phyloP scores from a whole-genome alignment of 2,113 vertebrate genomes.

The Calypte anna region DNA sequence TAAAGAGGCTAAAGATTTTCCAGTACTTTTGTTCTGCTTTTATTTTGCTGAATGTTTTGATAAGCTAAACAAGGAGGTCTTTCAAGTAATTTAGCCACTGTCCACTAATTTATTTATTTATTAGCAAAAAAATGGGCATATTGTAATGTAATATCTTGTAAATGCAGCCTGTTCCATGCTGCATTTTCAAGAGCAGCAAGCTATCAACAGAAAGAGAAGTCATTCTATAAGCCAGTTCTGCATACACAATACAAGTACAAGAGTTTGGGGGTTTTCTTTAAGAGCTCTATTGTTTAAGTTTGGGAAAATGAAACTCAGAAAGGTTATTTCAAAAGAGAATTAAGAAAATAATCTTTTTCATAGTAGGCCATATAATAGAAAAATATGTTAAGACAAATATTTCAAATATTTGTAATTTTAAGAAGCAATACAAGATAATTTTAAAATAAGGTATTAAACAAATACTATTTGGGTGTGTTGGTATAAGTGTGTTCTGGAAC shows the following conservation, averaged over 20 bases:
- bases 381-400: not conserved
- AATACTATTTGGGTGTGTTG: not conserved
- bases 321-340: not conserved
- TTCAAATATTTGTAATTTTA: not conserved
- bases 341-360: not conserved
- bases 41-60: not conserved
- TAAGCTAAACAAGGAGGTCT: not conserved
- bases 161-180: not conserved
- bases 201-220: not conserved
- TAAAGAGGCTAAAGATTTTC: conserved; percentile 19
- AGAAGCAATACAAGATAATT: not conserved
- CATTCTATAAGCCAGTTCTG: not conserved
- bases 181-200: not conserved
- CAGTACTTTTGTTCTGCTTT: not conserved
- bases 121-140: too few species aligned
- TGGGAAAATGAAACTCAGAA: not conserved
- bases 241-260: not conserved
- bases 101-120: not conserved
- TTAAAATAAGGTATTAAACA: not conserved
- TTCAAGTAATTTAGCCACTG: conserved; percentile 19
- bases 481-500: not conserved
- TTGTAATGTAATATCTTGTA: too few species aligned
- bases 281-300: not conserved
- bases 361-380: not conserved
- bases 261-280: not conserved